These are phyloP conservation scores for Halisarca cf. caerulea DNA, from an alignment of 37 sponge, comb jelly and placozoan genomes.

Conservation along the genomic window DNA sequence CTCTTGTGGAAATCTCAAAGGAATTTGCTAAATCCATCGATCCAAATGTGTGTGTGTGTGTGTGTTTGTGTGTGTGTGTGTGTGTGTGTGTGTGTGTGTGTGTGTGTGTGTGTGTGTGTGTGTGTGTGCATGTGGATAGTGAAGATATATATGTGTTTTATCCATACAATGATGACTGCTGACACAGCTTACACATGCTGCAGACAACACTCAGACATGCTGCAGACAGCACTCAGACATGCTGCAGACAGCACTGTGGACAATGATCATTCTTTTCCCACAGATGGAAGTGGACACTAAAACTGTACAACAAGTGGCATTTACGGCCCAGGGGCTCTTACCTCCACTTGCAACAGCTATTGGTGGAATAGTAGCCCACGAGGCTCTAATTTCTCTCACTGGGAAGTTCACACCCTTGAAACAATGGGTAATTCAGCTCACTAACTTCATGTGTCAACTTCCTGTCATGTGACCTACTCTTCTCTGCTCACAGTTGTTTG, in stretches of 20 bases:
- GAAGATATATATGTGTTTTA: not conserved
- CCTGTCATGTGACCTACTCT: not conserved
- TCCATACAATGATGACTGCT: not conserved
- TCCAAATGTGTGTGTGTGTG: not conserved
- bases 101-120: slow-evolving; percentile 25
- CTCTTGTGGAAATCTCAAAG: not conserved
- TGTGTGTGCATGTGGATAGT: not conserved
- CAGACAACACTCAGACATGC: not conserved
- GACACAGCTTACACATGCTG: not conserved
- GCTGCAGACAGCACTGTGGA: not conserved
- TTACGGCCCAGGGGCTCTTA: slow-evolving; percentile 55
- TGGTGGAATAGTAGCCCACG: slow-evolving; percentile 93
- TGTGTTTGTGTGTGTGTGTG: slow-evolving; percentile 19
- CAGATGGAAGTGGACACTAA: slow-evolving; percentile 31
- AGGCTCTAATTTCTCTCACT: slow-evolving; percentile 88
- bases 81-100: slow-evolving; percentile 25
- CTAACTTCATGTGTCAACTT: not conserved
- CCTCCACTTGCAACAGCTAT: slow-evolving; percentile 77
- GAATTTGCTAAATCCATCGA: not conserved
- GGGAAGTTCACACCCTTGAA: slow-evolving; percentile 92
- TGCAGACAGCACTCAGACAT: not conserved
- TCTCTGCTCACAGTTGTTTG: slow-evolving; percentile 39
- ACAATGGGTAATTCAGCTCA: slow-evolving; percentile 79
- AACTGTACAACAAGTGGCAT: slow-evolving; percentile 44
- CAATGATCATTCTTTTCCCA: not conserved